A percentile compares a stretch with the other conserved stretches of the same genome.
These are phyloP conservation scores for Eristalis tenax DNA, from an alignment of 2,888 invertebrate species.

Conservation along the genomic window DNA sequence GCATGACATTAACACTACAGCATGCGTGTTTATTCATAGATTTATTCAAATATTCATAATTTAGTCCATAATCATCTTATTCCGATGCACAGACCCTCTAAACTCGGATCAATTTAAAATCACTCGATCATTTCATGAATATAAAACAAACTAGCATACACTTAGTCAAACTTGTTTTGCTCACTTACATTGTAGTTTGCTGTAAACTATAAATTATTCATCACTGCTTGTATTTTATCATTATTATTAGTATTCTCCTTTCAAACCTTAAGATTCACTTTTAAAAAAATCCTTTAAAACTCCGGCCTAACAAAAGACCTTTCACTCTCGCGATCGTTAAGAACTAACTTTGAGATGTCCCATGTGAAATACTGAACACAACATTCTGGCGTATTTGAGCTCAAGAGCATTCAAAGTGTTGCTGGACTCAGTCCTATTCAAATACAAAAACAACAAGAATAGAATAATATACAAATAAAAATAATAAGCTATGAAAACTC, in stretches of 20 bases:
- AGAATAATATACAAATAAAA: background rate
- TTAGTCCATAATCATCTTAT: too few species aligned
- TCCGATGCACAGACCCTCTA: too few species aligned
- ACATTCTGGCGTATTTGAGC: background rate
- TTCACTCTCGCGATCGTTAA: background rate
- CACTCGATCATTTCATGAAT: background rate
- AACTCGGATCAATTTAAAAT: background rate
- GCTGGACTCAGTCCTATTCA: background rate
- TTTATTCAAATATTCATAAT: too few species aligned
- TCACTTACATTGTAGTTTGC: background rate
- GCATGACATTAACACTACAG: too few species aligned
- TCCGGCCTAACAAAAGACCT: background rate
- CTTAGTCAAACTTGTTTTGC: background rate
- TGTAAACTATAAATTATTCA: background rate
- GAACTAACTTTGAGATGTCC: constrained; percentile 5
- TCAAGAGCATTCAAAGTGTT: background rate
- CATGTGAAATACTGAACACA: background rate
- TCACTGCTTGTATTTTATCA: background rate
- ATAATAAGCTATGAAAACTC: constrained; percentile 1
- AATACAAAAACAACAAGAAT: background rate
- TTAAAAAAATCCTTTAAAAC: background rate
- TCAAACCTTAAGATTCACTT: background rate
- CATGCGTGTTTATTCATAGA: too few species aligned
- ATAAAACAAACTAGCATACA: background rate
- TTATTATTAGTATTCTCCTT: background rate